These are phyloP conservation scores for Theristicus caerulescens DNA, from an alignment of 2,113 vertebrate species.

Conservation along the genomic window DNA sequence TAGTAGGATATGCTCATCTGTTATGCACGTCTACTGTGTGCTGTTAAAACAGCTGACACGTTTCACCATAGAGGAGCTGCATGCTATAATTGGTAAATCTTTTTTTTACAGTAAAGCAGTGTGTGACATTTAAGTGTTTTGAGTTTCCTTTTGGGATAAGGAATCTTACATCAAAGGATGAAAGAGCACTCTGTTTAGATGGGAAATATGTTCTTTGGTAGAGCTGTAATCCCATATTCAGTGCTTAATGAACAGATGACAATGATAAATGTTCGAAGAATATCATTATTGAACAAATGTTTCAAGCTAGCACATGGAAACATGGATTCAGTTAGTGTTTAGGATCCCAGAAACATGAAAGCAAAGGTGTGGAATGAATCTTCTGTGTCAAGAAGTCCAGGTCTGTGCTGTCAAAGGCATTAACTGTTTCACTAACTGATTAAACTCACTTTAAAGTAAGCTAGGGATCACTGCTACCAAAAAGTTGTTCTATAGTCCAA, in stretches of 20 bases:
- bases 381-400: background rate
- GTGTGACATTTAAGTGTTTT: background rate
- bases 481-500: background rate
- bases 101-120: background rate
- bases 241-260: background rate
- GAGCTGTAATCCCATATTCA: background rate
- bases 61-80: background rate
- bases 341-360: background rate
- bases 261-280: conserved; percentile 23
- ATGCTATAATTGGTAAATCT: background rate
- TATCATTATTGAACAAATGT: background rate
- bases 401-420: background rate
- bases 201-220: background rate
- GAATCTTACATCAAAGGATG: background rate
- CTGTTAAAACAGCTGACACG: background rate
- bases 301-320: conserved; percentile 2
- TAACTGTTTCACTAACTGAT: background rate
- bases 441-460: background rate
- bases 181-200: background rate
- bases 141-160: background rate
- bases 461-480: background rate
- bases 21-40: background rate
- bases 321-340: background rate
- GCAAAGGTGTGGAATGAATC: background rate
- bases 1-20: background rate